A percentile compares a stretch with the other conserved stretches of the same genome.
phyloP scores from a whole-genome alignment of 2,888 invertebrate species.

The Andrena bucephala region DNA sequence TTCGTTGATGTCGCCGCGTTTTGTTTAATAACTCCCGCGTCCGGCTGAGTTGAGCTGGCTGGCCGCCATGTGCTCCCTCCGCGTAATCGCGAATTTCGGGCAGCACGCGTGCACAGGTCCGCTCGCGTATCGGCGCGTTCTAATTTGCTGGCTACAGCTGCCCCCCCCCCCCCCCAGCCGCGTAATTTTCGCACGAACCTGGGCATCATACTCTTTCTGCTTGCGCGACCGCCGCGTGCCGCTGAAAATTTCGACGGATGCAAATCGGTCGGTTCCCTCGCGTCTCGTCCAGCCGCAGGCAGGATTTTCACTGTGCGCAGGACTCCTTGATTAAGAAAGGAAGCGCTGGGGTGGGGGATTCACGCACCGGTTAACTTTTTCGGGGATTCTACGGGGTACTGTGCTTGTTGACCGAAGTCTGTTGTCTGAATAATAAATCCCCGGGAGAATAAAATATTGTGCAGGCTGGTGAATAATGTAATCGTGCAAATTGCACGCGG shows the following conservation, averaged over 20 bases:
- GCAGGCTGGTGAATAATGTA: too few species aligned
- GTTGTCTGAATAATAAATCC: too few species aligned
- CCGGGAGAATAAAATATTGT: too few species aligned
- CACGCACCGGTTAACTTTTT: constrained; percentile 18
- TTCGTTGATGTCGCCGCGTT: constrained; percentile 4
- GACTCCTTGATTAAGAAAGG: not conserved
- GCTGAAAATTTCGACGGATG: constrained; percentile 25
- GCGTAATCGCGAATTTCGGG: constrained; percentile 53
- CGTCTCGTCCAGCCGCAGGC: not conserved
- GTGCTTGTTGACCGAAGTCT: too few species aligned
- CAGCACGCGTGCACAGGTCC: constrained; percentile 42
- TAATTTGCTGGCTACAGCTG: constrained; percentile 65
- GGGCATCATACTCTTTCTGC: not conserved
- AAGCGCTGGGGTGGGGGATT: not conserved
- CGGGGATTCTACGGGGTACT: not conserved
- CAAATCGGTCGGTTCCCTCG: constrained; percentile 16
- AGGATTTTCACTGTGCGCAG: not conserved
- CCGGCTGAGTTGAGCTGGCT: constrained; percentile 23
- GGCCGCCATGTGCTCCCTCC: constrained; percentile 32
- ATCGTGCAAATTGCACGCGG: too few species aligned
- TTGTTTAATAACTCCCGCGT: constrained; percentile 34
- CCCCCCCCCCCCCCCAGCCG: constrained; percentile 49
- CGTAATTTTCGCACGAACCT: constrained; percentile 76
- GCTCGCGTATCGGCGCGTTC: constrained; percentile 61
- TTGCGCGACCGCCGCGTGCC: not conserved